Conservation (phyloP, 2,797 vertebrate genomes). For the Xenentodon cancila region DNA sequence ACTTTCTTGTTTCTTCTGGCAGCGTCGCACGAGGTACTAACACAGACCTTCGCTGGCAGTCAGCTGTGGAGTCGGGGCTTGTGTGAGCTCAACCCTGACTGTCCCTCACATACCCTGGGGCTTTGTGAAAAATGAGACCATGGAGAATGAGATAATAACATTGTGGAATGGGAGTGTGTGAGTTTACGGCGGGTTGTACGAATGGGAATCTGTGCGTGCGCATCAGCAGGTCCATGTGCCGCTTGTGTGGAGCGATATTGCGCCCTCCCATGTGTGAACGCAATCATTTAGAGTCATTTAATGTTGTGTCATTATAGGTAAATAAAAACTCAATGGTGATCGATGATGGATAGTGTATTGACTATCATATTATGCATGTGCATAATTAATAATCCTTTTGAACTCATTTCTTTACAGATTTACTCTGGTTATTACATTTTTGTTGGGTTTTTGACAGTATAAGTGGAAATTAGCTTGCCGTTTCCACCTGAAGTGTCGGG, state of each 20-base stretch:
- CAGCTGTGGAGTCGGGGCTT: slow-evolving; percentile 55
- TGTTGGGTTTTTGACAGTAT: slow-evolving; percentile 39
- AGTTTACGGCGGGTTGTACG: slow-evolving; percentile 29
- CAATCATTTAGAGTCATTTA: slow-evolving; percentile 74
- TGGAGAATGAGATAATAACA: slow-evolving; percentile 77
- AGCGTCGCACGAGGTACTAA: slow-evolving; percentile 39
- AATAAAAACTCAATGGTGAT: slow-evolving; percentile 75
- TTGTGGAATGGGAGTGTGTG: slow-evolving; percentile 55
- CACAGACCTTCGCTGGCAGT: slow-evolving; percentile 66
- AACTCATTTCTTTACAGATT: slow-evolving; percentile 54
- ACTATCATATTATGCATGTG: slow-evolving; percentile 64
- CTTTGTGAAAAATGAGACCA: slow-evolving; percentile 76
- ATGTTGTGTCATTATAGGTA: slow-evolving; percentile 71
- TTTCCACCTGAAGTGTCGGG: slow-evolving; percentile 58
- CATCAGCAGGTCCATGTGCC: not conserved
- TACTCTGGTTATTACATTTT: slow-evolving; percentile 50
- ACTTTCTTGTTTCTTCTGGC: slow-evolving; percentile 41
- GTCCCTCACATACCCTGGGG: slow-evolving; percentile 70
- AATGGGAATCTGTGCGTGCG: slow-evolving; percentile 4
- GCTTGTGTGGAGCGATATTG: slow-evolving; percentile 60
- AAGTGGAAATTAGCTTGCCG: slow-evolving; percentile 51
- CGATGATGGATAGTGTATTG: slow-evolving; percentile 76
- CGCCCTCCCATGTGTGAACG: slow-evolving; percentile 76
- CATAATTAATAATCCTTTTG: slow-evolving; percentile 63
- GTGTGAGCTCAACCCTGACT: slow-evolving; percentile 76